Evolutionary conservation across 2,888 invertebrate species (phyloP).

Genomic region (Linyphia triangularis): DNA sequence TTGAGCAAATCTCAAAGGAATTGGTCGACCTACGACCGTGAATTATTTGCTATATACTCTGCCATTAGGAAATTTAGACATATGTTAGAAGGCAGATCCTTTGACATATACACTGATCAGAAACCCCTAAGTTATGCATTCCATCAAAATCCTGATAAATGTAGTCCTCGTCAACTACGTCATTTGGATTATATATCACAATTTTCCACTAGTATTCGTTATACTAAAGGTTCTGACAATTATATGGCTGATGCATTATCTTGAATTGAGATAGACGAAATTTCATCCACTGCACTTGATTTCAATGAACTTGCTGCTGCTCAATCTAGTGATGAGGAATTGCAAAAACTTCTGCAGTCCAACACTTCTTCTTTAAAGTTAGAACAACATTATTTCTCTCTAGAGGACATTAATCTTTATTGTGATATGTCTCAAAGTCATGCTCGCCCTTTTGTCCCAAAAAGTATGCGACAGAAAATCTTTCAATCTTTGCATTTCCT

Average conservation of each 20-base stretch:
- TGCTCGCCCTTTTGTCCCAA: conserved; percentile 18
- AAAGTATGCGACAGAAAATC: not conserved
- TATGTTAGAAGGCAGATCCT: conserved; percentile 72
- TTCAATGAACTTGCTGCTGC: not conserved
- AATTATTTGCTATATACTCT: conserved; percentile 77
- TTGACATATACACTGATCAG: conserved; percentile 63
- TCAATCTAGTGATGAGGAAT: not conserved
- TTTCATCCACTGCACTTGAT: not conserved
- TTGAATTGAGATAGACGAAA: conserved; percentile 9
- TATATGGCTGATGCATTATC: conserved; percentile 50
- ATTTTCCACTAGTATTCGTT: conserved; percentile 70
- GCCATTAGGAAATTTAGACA: conserved; percentile 76
- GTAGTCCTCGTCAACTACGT: not conserved
- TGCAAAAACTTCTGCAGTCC: not conserved
- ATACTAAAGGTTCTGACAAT: conserved; percentile 76
- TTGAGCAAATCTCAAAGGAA: conserved; percentile 32
- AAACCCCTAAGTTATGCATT: conserved; percentile 76
- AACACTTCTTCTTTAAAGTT: not conserved
- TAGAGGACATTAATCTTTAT: not conserved
- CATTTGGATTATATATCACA: not conserved
- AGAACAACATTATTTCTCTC: not conserved
- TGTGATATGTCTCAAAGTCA: not conserved
- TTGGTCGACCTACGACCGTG: conserved; percentile 74
- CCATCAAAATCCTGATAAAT: conserved; percentile 77
- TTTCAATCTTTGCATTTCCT: not conserved